phyloP scores from a whole-genome alignment of 2,113 vertebrate species.

The Pseudolaguvia tuberculata region DNA sequence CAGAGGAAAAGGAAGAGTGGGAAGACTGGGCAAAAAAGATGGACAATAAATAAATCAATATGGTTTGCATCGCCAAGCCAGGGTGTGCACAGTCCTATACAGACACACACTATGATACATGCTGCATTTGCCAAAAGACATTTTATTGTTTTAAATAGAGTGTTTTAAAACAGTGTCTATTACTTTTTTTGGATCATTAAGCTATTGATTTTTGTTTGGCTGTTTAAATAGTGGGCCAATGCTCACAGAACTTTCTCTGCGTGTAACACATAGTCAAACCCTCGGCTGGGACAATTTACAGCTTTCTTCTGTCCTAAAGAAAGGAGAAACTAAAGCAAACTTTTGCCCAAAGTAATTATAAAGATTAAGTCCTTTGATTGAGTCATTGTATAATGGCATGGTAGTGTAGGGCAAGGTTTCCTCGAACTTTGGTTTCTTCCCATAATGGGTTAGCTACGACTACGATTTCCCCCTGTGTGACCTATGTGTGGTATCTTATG shows the following conservation, averaged over 20 bases:
- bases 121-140: conserved; percentile 70
- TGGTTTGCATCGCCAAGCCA: conserved; percentile 41
- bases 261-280: conserved; percentile 67
- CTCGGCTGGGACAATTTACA: conserved; percentile 54
- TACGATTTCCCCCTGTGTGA: no score
- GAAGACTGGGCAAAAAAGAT: conserved; percentile 40
- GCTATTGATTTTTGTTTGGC: conserved; percentile 77
- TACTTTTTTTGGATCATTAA: conserved; percentile 79
- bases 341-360: background rate
- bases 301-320: conserved; percentile 41
- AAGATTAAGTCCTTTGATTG: no score
- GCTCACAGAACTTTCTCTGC: conserved; percentile 67
- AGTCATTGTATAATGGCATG: background rate
- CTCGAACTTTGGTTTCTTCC: no score
- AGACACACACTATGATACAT: conserved; percentile 49
- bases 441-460: no score
- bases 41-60: conserved; percentile 51
- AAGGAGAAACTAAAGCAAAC: background rate
- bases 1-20: conserved; percentile 21
- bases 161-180: conserved; percentile 70
- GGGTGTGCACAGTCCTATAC: conserved; percentile 15
- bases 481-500: no score
- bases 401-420: background rate
- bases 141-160: conserved; percentile 73
- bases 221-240: conserved; percentile 69